Conservation (phyloP, 1,140 invertebrate species). For the Cotesia typhae region DNA sequence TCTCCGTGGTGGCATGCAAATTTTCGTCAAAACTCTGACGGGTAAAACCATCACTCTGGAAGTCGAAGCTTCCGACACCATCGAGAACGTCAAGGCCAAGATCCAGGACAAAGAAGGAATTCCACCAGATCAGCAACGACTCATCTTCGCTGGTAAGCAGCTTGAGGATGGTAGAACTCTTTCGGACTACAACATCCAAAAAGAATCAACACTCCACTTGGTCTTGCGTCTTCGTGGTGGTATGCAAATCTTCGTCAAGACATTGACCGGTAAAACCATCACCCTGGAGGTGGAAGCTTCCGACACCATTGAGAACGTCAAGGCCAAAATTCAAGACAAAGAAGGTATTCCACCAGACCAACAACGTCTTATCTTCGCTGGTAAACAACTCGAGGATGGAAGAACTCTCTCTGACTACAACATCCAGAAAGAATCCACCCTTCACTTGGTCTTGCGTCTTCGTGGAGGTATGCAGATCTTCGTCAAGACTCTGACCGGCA, state of each 20-base stretch:
- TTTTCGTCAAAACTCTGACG: slow-evolving; percentile 76
- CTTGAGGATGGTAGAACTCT: slow-evolving; percentile 82
- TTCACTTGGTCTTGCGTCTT: slow-evolving; percentile 74
- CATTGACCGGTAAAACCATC: slow-evolving; percentile 75
- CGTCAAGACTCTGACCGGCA: slow-evolving; percentile 74
- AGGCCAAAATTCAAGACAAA: slow-evolving; percentile 75
- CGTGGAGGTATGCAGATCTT: slow-evolving; percentile 76
- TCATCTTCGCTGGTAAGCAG: slow-evolving; percentile 81
- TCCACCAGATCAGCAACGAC: slow-evolving; percentile 74
- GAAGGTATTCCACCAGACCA: slow-evolving; percentile 70
- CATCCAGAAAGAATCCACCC: slow-evolving; percentile 79
- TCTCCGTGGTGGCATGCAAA: slow-evolving; percentile 80
- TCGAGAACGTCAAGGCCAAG: slow-evolving; percentile 81
- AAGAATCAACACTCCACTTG: slow-evolving; percentile 77
- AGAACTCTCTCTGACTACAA: slow-evolving; percentile 72
- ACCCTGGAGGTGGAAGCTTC: slow-evolving; percentile 74
- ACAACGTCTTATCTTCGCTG: slow-evolving; percentile 75
- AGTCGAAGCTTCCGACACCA: slow-evolving; percentile 77
- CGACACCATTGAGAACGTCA: slow-evolving; percentile 76
- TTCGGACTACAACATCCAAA: slow-evolving; percentile 71
- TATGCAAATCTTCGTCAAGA: slow-evolving; percentile 77
- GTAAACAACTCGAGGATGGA: slow-evolving; percentile 76
- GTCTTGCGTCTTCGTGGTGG: slow-evolving; percentile 81
- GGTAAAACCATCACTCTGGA: slow-evolving; percentile 84
- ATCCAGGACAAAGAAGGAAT: slow-evolving; percentile 77